Conservation (phyloP, 1,140 invertebrate genomes). For the Caerostris extrusa region DNA sequence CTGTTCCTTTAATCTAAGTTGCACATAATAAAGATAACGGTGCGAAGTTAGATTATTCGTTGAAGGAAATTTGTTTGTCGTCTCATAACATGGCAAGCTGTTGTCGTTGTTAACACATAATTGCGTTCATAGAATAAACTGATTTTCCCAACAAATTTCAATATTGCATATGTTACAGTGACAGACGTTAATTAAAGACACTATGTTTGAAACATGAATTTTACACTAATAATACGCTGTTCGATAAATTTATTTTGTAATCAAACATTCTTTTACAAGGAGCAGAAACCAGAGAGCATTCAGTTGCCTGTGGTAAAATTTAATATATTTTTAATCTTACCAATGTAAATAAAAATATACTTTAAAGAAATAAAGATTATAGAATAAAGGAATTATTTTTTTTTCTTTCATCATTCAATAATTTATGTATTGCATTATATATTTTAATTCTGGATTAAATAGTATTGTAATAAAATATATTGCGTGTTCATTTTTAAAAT, state of each 20-base stretch:
- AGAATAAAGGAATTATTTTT: too few relatives aligned
- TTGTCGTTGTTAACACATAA: conserved; percentile 40
- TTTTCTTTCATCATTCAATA: too few relatives aligned
- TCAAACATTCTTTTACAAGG: too few relatives aligned
- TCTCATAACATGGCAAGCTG: conserved; percentile 31
- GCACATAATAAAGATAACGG: conserved; percentile 1
- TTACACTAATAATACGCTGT: not conserved
- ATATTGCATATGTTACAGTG: not conserved
- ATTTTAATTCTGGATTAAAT: too few relatives aligned
- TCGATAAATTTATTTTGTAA: not conserved
- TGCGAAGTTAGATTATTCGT: not conserved
- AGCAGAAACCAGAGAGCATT: too few relatives aligned
- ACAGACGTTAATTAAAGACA: not conserved
- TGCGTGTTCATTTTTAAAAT: too few relatives aligned
- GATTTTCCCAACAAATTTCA: conserved; percentile 16
- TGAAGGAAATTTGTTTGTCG: not conserved
- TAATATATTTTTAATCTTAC: too few relatives aligned
- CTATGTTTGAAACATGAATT: not conserved
- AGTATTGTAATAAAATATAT: too few relatives aligned
- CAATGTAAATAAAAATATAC: too few relatives aligned
- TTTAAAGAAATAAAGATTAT: too few relatives aligned
- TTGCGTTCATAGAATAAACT: conserved; percentile 11
- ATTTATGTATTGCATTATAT: too few relatives aligned
- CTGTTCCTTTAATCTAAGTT: not conserved
- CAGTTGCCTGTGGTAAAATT: too few relatives aligned